Base-by-base conservation (phyloP, 2,113 vertebrate genomes). In the Callionymus lyra region DNA sequence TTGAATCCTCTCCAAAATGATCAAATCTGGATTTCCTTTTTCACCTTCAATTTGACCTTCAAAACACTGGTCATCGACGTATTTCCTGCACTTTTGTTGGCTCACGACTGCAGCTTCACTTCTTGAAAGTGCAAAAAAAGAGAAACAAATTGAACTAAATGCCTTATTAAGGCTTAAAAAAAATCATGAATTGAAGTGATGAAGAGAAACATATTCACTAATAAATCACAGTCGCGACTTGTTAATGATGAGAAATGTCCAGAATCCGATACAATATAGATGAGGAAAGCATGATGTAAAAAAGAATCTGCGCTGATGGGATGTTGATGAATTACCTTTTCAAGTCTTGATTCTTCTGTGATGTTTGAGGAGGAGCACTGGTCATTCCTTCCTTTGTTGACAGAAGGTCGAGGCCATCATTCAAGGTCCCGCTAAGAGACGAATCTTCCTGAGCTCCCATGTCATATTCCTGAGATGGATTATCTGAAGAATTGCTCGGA, bases 41-140 rank as follows among this genome's bases (percentile, higher is more conserved):
- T 39, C 55, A 48, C 63, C 61, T 41, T 47, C 18, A 34, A 67
- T 27, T 27, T 27, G 21, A 27, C 4, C 21, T 27, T 27, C 21
- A 27, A 8, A 27, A 8, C 21, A 27, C 21, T 27, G 4, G 21
- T 27, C 21, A 27, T 8, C 8, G 21, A 27, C 21, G 59, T 59
- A 68, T 16, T 66, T 71, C 68, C 70, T 77, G 81, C 84, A 88
- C 38, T 32, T 47, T 47, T 74, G 78, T 41, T 84, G 83, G 47
- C 90, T 88, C 63, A 83, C 34, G n/a, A 61, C 41, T 44, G 84
- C 78, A 59, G 76, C 81, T 62, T 56, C 50, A 47, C 82, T 91
- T 63, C 58, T 5, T 27, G 21, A 27, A 27, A 27, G 21, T 27
- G 21, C 4, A 27, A 27, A 8, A 27, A 27, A 27, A 27, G 21